These are phyloP conservation scores for Trachurus trachurus DNA, from an alignment of 2,797 vertebrate species.

Conservation along the genomic window DNA sequence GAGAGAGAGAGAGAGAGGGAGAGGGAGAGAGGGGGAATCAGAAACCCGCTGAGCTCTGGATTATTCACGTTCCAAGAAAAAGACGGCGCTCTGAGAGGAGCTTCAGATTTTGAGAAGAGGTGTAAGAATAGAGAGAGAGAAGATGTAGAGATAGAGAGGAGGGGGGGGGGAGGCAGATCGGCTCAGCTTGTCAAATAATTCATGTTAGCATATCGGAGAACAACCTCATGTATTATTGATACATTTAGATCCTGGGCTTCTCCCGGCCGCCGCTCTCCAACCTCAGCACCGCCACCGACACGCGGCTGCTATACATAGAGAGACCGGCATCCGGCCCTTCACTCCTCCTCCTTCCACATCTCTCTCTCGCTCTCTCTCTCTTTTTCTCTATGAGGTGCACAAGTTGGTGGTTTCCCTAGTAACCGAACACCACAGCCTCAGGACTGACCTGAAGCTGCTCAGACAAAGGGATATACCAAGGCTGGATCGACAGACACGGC, in stretches of 20 bases:
- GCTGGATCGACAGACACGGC: no score
- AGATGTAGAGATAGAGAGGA: conserved; percentile 4
- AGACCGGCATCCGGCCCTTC: conserved; percentile 2
- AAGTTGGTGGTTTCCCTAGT: conserved; percentile 61
- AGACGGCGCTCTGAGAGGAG: conserved; percentile 35
- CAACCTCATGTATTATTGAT: conserved; percentile 73
- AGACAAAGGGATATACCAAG: no score
- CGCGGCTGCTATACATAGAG: conserved; percentile 36
- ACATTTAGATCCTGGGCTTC: conserved; percentile 48
- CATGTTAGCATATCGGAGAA: conserved; percentile 74
- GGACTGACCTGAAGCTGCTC: conserved; percentile 42
- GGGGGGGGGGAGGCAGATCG: conserved; percentile 29
- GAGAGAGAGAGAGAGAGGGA: background rate
- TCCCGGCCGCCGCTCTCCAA: conserved; percentile 14
- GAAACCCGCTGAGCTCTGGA: conserved; percentile 59
- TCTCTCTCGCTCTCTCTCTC: conserved; percentile 1
- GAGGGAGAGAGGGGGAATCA: conserved; percentile 25
- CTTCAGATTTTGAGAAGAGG: conserved; percentile 42
- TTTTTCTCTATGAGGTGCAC: conserved; percentile 19
- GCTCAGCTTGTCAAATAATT: conserved; percentile 66
- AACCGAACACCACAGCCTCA: conserved; percentile 54
- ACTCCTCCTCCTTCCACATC: background rate
- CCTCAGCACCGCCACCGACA: conserved; percentile 25
- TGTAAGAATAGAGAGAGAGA: conserved; percentile 31
- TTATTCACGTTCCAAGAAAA: conserved; percentile 61